phyloP scores from a whole-genome alignment of 2,797 vertebrate species.

The Micropoecilia bifurca region DNA sequence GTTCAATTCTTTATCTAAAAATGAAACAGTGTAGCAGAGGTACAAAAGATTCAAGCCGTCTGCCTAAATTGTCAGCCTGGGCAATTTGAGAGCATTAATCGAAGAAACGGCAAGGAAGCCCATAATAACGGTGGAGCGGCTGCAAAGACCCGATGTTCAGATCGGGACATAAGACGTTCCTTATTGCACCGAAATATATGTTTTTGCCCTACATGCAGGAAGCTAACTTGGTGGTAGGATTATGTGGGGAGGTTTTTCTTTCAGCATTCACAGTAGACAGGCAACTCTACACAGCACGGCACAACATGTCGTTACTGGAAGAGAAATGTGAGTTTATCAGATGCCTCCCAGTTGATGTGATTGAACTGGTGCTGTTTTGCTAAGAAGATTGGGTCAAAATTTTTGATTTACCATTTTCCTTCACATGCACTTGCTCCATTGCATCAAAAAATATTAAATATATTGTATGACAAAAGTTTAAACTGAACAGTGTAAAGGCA shows the following conservation, averaged over 20 bases:
- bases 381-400: neutral
- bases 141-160: neutral
- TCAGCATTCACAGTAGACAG: neutral
- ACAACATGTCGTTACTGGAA: neutral
- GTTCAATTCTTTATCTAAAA: neutral
- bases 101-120: neutral
- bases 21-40: neutral
- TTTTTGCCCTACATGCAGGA: neutral
- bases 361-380: neutral
- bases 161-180: neutral
- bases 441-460: neutral
- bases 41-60: neutral
- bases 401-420: neutral
- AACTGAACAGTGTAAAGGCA: neutral
- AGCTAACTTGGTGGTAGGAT: neutral
- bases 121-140: neutral
- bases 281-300: neutral
- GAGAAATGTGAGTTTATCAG: neutral
- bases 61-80: neutral
- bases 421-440: neutral
- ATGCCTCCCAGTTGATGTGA: neutral
- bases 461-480: neutral
- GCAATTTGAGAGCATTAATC: neutral
- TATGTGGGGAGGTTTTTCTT: neutral
- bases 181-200: neutral